phyloP scores from a whole-genome alignment of 2,113 vertebrate genomes.

The Erpornis zantholeuca region DNA sequence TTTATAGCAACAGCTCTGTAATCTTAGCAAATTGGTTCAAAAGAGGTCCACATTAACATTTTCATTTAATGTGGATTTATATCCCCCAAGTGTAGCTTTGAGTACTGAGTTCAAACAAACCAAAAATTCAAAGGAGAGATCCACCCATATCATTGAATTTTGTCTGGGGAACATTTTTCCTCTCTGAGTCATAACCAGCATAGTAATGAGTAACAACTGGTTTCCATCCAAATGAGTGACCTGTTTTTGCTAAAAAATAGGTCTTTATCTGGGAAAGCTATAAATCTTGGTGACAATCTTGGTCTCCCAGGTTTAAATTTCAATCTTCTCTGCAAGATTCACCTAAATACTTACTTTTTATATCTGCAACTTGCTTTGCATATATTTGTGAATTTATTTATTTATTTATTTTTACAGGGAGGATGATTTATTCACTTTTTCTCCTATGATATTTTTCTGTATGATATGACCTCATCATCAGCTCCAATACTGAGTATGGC shows the following conservation, averaged over 20 bases:
- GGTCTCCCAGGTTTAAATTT: neutral
- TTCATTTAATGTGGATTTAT: constrained; percentile 20
- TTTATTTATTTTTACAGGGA: neutral
- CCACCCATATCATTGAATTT: constrained; percentile 28
- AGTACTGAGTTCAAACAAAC: constrained; percentile 22
- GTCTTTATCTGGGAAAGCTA: neutral
- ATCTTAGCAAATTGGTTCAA: neutral
- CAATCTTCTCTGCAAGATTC: neutral
- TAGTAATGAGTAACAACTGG: constrained; percentile 41
- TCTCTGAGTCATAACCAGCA: constrained; percentile 14
- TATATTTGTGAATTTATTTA: neutral
- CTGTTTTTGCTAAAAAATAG: neutral
- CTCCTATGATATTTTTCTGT: neutral
- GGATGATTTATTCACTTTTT: neutral
- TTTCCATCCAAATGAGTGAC: constrained; percentile 14
- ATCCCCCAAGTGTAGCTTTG: neutral
- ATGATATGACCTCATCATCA: neutral
- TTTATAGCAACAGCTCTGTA: neutral
- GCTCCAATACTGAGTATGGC: neutral
- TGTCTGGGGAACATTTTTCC: neutral
- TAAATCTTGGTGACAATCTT: neutral
- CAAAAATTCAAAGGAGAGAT: constrained; percentile 10
- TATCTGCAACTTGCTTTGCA: neutral
- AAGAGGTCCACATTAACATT: neutral
- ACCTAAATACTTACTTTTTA: neutral